These are phyloP conservation scores for Python bivittatus DNA, from an alignment of 2,113 vertebrate species.

Conservation along the genomic window DNA sequence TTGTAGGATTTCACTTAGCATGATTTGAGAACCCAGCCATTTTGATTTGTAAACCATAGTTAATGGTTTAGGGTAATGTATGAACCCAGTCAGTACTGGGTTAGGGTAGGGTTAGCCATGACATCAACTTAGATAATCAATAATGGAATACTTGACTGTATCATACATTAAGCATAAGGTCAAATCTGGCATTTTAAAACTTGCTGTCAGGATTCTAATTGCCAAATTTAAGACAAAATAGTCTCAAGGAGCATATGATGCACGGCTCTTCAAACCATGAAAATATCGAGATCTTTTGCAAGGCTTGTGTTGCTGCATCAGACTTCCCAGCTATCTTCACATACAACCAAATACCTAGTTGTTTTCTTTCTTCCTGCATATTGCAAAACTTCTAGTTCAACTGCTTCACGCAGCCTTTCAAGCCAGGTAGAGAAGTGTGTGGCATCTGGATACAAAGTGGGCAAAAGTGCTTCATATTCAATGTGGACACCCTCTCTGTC, in stretches of 20 bases:
- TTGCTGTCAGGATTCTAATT: background rate
- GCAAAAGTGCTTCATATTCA: background rate
- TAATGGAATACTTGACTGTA: background rate
- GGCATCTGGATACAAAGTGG: background rate
- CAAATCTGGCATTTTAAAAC: background rate
- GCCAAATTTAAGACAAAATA: background rate
- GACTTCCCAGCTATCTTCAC: background rate
- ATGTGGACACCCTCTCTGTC: background rate
- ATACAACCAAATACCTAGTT: background rate
- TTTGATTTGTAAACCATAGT: background rate
- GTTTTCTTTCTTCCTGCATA: background rate
- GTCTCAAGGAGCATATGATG: background rate
- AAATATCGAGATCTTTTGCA: background rate
- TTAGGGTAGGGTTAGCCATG: background rate
- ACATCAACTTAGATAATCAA: background rate
- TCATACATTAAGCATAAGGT: background rate
- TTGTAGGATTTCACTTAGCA: background rate
- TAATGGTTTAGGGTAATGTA: background rate
- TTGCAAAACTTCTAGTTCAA: background rate
- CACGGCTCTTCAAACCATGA: background rate
- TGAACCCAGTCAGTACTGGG: background rate
- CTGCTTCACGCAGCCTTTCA: background rate
- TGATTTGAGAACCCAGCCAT: background rate
- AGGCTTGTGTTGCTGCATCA: background rate
- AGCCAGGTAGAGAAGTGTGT: background rate